These are phyloP conservation scores for Prionchulus punctatus DNA, from an alignment of 2,888 invertebrate genomes.

Conservation along the genomic window DNA sequence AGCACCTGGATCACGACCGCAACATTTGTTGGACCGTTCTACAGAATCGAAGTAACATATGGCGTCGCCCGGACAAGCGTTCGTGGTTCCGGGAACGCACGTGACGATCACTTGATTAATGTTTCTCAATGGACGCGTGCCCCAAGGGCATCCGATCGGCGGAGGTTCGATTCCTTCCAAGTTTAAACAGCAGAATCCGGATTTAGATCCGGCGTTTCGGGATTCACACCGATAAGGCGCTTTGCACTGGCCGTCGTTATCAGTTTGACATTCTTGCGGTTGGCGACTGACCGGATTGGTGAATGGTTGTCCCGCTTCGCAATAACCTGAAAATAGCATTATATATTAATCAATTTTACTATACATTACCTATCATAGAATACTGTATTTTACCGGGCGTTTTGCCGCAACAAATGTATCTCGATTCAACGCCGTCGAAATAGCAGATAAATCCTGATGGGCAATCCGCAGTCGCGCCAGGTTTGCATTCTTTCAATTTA, in stretches of 20 bases:
- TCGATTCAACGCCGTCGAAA: conserved; percentile 15
- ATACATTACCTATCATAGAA: background rate
- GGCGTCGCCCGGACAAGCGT: conserved; percentile 19
- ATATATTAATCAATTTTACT: too few species aligned
- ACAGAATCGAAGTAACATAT: conserved; percentile 18
- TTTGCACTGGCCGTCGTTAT: background rate
- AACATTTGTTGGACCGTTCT: conserved; percentile 17
- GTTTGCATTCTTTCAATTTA: conserved; percentile 2
- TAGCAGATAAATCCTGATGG: conserved; percentile 20
- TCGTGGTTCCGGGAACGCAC: conserved; percentile 13
- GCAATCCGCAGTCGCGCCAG: conserved; percentile 14
- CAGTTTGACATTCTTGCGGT: background rate
- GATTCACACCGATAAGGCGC: background rate
- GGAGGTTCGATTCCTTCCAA: conserved; percentile 15
- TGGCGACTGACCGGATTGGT: background rate
- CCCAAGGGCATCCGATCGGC: conserved; percentile 17
- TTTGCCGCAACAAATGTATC: conserved; percentile 19
- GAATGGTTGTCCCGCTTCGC: background rate
- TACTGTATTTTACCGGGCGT: conserved; percentile 12
- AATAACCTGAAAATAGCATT: too few species aligned
- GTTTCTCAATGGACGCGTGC: conserved; percentile 8
- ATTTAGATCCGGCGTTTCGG: background rate
- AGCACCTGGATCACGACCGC: conserved; percentile 16
- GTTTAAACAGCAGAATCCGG: conserved; percentile 9
- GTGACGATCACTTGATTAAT: background rate